Evolutionary conservation across 2,797 vertebrate genomes (phyloP).

Genomic region (Arremon aurantiirostris): DNA sequence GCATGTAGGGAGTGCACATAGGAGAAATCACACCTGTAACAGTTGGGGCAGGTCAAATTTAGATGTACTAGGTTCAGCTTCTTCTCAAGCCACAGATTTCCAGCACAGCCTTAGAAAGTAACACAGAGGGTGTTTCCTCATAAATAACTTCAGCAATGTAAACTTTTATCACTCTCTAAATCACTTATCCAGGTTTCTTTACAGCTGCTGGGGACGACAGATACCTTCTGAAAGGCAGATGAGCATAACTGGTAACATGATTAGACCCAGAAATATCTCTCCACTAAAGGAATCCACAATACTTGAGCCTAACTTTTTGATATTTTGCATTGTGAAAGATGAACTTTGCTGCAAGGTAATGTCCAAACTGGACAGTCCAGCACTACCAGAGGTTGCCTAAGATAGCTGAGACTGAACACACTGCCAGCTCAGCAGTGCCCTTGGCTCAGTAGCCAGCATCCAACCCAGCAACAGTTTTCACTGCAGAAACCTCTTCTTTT

Average conservation of each 20-base stretch:
- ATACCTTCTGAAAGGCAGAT: not conserved
- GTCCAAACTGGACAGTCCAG: not conserved
- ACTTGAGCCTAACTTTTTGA: not conserved
- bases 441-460: not conserved
- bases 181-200: not conserved
- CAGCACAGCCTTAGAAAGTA: not conserved
- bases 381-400: not conserved
- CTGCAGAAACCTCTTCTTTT: not conserved
- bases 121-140: not conserved
- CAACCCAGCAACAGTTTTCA: not conserved
- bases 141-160: not conserved
- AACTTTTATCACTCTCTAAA: not conserved
- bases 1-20: rapidly evolving
- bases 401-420: not conserved
- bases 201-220: not conserved
- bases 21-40: not conserved
- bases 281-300: not conserved
- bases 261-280: not conserved
- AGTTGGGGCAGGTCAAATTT: not conserved
- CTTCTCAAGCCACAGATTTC: not conserved
- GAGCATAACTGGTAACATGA: not conserved
- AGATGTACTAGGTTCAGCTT: not conserved
- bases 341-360: not conserved
- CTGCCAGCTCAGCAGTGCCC: not conserved
- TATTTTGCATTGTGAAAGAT: not conserved